A percentile compares a stretch with the other conserved stretches of the same genome.
Evolutionary conservation across 30 jellyfish, hydroid and myxozoan genomes (phyloP).

Genomic region (Hydractinia symbiolongicarpus): DNA sequence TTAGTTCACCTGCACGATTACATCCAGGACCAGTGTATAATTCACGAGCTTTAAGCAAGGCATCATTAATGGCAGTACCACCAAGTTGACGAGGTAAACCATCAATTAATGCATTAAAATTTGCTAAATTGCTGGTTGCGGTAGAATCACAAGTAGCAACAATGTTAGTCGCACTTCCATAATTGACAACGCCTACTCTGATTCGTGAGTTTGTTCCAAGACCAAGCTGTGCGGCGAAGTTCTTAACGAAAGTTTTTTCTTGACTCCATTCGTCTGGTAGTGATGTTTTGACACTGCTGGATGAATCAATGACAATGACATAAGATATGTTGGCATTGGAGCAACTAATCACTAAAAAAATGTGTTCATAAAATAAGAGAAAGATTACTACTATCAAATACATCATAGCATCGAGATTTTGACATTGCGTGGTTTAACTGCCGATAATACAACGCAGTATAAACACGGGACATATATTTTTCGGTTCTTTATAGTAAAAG

Average conservation of each 20-base stretch:
- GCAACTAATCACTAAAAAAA: slow-evolving; percentile 16
- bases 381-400: too few species aligned
- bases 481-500: too few species aligned
- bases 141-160: slow-evolving; percentile 6
- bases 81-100: slow-evolving; percentile 13
- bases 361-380: not conserved
- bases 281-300: slow-evolving; percentile 11
- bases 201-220: slow-evolving; percentile 15
- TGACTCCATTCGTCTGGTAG: slow-evolving; percentile 13
- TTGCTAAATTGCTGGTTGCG: not conserved
- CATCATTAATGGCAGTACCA: slow-evolving; percentile 22
- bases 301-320: slow-evolving; percentile 28
- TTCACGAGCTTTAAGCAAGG: not conserved
- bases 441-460: too few species aligned
- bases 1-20: not conserved
- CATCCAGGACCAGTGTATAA: not conserved
- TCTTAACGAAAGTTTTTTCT: slow-evolving; percentile 3
- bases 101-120: not conserved
- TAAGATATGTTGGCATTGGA: slow-evolving; percentile 1
- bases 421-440: too few species aligned
- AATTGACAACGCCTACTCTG: slow-evolving; percentile 12
- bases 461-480: too few species aligned
- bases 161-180: not conserved
- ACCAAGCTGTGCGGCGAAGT: not conserved
- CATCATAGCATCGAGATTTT: too few species aligned